Base-by-base conservation (phyloP, 2,888 invertebrate genomes). In the Melieria crassipennis region DNA sequence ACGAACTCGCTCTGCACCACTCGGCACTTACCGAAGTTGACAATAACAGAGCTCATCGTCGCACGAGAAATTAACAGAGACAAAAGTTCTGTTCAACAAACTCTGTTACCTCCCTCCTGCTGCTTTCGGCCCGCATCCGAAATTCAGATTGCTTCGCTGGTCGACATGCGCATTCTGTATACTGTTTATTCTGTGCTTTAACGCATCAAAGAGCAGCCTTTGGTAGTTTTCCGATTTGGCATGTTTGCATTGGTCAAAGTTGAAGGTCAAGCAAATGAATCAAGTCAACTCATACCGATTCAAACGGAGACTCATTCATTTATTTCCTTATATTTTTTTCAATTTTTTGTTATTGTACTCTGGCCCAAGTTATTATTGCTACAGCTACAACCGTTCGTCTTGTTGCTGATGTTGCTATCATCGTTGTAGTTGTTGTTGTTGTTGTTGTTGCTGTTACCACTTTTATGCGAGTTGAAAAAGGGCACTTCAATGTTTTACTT, bases 401-500 rank as follows among this genome's bases (percentile, higher is more conserved):
- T 30, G 30, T 30, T 30, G 30, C 50, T 50, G 11, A 10, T 50
- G 50, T 50, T 52, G 11, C n/a, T 5, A 52, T 50, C 11, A 13
- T 52, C 13, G 52, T 58, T 66, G 66, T 58, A 48, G 43, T 65
- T 61, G 47, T 67, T 72, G 65, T 72, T 61, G 47, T 67, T 72
- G 65, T 72, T 71, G 67, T 67, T 70, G 71, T 67, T 70, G 58
- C 42, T 67, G 9, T 45, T 74, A 56, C 48, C 65, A 66, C 63
- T 69, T 69, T 67, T 62, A 69, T 63, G 30, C 43, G 13, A 62
- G 62, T 62, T 69, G 60, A 13, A 48, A 48, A 50, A 13, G 11
- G 13, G 60, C 43, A 50, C 65, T 65, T 65, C 45, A 45, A 45
- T 65, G 52, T 55, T 58, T 55, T 55, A 55, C 65, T 45, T 65